Base-by-base conservation (phyloP, 1,140 invertebrate genomes). In the Gryllus bimaculatus region DNA sequence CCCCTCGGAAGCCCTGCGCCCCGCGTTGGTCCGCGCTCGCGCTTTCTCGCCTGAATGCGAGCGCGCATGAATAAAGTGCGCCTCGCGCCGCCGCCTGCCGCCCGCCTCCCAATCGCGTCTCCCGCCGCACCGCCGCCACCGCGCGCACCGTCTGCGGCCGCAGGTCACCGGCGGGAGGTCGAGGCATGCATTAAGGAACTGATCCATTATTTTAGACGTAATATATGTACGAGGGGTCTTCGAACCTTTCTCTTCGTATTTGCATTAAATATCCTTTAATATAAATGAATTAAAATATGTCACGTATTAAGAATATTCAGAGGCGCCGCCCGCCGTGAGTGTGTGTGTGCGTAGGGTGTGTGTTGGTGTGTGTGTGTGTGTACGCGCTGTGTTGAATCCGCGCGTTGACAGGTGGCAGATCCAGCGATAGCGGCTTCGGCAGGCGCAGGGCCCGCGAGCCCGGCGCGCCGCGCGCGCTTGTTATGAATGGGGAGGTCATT, bases 221-320 rank as follows among this genome's bases (percentile, higher is more conserved):
- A 66, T 66, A 66, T 66, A 66, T 66, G 54, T 66, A 66, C 18
- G 54, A 66, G 54, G 18, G 54, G 54, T 66, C 54, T 66, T 18
- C 54, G 54, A 66, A 1, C 54, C 7, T 66, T 54, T 54, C 15
- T 66, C 54, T 39, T 39, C 54, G 18, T 66, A 66, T 66, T 66
- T 66, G 54, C 54, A 66, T 66, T n/a, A 66, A 66, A 66, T 66
- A 66, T 10, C 54, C 54, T 66, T 66, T 66, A 66, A 66, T 66
- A 66, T 66, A 66, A n/a, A 66, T 66, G 54, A 66, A 66, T 66
- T n/a, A 66, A 66, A 66, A 66, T 66, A 66, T 66, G n/a, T 66
- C 10, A 66, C 54, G 54, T 1, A 66, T 66, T 66, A 66, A 66
- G 54, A n/a, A 66, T 66, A 66, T 66, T 66, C 54, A 18, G 10